Evolutionary conservation across 2,797 vertebrate species (phyloP), one percentile per base, ranked within the genome.

Genomic region (Hypotaenidia philippensis): DNA sequence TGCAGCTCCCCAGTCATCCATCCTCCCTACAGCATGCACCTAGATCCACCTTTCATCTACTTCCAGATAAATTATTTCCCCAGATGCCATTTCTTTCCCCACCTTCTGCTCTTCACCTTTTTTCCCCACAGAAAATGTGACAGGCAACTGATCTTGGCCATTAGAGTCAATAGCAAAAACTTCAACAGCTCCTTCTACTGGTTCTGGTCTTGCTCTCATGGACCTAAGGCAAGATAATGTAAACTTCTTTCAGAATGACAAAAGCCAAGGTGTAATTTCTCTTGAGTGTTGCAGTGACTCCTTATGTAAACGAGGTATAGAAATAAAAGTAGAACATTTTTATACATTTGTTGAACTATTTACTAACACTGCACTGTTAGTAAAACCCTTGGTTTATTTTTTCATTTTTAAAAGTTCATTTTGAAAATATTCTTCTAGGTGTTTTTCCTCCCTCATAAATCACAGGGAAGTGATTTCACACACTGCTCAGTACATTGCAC

Each of bases 21-120:
- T 69, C 34, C 53, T n/a, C 29, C 19, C 40, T 45, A 13, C 10
- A n/a, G 8, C 32, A n/a, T 0, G 0, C 4, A 34, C 11, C 25
- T 60, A 14, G 55, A 34, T 57, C 45, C 14, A 41, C 9, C 5
- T 64, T 76, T 31, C 25, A 55, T 31, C 59, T 59, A 10, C 29
- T 59, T 8, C 3, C 59, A 69, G 12, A 4, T 47, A 74, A 53
- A 61, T 61, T 38, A 18, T 38, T 65, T 74, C 10, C n/a, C 8
- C 32, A 87, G 75, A 56, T 40, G 29, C 6, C 6, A 27, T 64
- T 25, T 70, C 16, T 47, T 79, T 71, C 45, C 36, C 75, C 13
- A 7, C 1, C 12, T 69, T 84, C 61, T 64, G 10, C 19, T 66
- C 26, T 8, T 41, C 26, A 36, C 13, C 8, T 59, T 85, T 85